Conservation (phyloP, 2,888 invertebrate species). For the Gandaritis pyraliata region DNA sequence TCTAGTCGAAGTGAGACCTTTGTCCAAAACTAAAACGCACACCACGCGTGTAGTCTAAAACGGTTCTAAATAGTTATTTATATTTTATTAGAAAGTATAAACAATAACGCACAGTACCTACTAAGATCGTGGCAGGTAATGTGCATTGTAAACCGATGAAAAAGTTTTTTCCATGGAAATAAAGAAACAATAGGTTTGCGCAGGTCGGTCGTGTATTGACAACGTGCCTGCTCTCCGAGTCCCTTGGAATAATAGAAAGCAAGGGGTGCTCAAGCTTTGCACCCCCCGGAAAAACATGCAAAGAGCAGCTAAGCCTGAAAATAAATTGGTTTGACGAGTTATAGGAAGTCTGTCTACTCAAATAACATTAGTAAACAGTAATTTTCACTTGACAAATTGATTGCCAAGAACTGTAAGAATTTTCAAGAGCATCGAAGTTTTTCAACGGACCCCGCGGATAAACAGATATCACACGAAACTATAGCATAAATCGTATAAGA, state of each 20-base stretch:
- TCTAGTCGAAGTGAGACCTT: too few species aligned
- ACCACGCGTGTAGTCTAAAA: not conserved
- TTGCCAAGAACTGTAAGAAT: too few species aligned
- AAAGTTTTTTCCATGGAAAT: slow-evolving; percentile 49
- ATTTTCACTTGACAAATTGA: too few species aligned
- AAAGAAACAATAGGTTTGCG: slow-evolving; percentile 57
- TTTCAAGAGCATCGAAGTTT: too few species aligned
- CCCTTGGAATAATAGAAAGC: slow-evolving; percentile 37
- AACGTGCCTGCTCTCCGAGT: slow-evolving; percentile 45
- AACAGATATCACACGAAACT: too few species aligned
- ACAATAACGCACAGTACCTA: slow-evolving; percentile 29
- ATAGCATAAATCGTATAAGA: too few species aligned
- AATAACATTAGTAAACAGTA: too few species aligned
- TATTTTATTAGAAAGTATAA: slow-evolving; percentile 7
- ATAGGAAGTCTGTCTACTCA: too few species aligned
- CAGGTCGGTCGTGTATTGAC: slow-evolving; percentile 52
- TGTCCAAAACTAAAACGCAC: not conserved
- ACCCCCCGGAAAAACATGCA: slow-evolving; percentile 10
- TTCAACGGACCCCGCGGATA: too few species aligned
- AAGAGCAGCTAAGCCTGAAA: slow-evolving; percentile 17
- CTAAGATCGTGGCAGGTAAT: slow-evolving; percentile 52
- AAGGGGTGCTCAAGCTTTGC: slow-evolving; percentile 46
- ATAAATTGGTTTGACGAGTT: slow-evolving; percentile 16
- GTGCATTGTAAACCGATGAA: slow-evolving; percentile 48
- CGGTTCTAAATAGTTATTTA: not conserved